Conservation (phyloP, 2,113 vertebrate genomes). For the Pseudorectes ferrugineus region DNA sequence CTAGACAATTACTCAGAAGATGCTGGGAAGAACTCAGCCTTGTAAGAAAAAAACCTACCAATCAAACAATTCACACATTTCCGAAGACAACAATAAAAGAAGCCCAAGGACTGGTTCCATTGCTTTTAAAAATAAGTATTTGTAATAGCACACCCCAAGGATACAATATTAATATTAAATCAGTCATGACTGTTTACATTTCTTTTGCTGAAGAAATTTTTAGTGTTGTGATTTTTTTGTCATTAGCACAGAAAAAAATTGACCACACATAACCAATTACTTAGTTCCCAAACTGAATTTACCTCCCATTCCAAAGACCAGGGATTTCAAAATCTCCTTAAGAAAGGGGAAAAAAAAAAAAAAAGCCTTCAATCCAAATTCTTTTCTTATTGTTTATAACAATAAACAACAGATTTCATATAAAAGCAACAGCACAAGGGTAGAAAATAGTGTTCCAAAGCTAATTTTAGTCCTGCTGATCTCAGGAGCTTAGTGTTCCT, state of each 20-base stretch:
- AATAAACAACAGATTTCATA: neutral
- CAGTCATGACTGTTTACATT: neutral
- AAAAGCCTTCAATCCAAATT: neutral
- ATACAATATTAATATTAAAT: neutral
- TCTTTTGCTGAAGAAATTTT: neutral
- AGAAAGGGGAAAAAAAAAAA: neutral
- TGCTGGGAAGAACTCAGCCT: neutral
- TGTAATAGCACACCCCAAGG: neutral
- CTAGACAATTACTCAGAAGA: neutral
- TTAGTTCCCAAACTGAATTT: neutral
- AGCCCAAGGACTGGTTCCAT: neutral
- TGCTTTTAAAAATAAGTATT: neutral
- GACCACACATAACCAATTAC: neutral
- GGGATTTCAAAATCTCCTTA: conserved; percentile 7
- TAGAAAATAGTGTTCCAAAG: neutral
- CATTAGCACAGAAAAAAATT: neutral
- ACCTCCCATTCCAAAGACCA: neutral
- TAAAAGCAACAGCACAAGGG: neutral
- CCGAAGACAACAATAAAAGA: neutral
- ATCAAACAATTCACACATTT: neutral
- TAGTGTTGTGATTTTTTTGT: neutral
- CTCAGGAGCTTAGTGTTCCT: neutral
- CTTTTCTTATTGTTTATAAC: neutral
- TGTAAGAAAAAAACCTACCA: neutral
- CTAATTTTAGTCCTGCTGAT: conserved; percentile 26